A percentile compares a stretch with the other conserved stretches of the same genome.
These are phyloP conservation scores for Melanotaenia pygmaea DNA, from an alignment of 2,797 vertebrate genomes.

Conservation along the genomic window DNA sequence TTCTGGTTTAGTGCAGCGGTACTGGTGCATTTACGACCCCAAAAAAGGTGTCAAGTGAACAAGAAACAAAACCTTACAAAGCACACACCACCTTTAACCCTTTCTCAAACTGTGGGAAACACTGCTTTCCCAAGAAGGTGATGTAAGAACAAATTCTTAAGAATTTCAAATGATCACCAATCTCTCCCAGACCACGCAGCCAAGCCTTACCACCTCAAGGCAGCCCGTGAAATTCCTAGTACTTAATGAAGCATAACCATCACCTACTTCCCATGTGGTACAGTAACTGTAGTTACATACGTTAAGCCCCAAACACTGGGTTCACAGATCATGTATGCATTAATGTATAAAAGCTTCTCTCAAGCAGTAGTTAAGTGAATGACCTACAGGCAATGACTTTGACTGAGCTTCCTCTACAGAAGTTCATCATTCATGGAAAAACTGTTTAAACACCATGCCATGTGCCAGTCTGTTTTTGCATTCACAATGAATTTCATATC, in stretches of 20 bases:
- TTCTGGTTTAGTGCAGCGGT: slow-evolving; percentile 1
- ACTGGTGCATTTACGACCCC: background rate
- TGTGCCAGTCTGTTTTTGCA: background rate
- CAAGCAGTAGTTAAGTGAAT: slow-evolving; percentile 6
- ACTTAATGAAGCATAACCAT: slow-evolving; percentile 51
- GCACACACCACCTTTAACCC: background rate
- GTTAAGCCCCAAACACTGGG: slow-evolving; percentile 36
- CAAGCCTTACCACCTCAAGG: slow-evolving; percentile 40
- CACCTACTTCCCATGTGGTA: slow-evolving; percentile 47
- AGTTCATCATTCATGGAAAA: background rate
- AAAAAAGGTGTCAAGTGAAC: slow-evolving; percentile 15
- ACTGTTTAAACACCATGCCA: background rate
- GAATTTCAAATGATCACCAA: slow-evolving; percentile 49
- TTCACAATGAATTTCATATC: slow-evolving; percentile 2
- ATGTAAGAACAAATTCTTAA: slow-evolving; percentile 41
- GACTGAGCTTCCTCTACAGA: no score
- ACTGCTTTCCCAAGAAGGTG: slow-evolving; percentile 39
- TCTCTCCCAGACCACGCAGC: slow-evolving; percentile 20
- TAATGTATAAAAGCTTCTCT: slow-evolving; percentile 21
- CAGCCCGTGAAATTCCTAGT: slow-evolving; percentile 54
- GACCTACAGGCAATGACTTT: background rate
- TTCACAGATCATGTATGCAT: slow-evolving; percentile 25
- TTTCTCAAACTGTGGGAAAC: slow-evolving; percentile 45
- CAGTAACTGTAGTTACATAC: slow-evolving; percentile 30
- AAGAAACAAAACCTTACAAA: slow-evolving; percentile 5